Conservation (phyloP, 2,888 invertebrate species). For the Agrypnus murinus region DNA sequence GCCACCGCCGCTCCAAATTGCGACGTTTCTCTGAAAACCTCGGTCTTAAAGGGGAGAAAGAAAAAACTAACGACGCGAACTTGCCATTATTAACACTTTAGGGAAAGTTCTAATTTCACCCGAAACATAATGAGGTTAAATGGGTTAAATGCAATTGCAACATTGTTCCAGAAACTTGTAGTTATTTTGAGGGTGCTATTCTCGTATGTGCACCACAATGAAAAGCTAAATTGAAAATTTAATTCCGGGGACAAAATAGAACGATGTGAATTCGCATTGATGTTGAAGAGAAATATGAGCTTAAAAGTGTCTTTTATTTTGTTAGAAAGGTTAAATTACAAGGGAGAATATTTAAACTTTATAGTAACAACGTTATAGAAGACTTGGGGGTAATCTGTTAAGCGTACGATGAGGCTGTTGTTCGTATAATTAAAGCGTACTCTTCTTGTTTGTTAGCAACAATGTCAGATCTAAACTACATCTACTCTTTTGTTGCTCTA, state of each 20-base stretch:
- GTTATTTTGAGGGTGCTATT: too few relatives aligned
- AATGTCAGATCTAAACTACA: constrained; percentile 65
- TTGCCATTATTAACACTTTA: constrained; percentile 30
- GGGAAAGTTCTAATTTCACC: constrained; percentile 3
- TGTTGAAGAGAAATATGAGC: neutral
- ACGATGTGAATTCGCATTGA: neutral
- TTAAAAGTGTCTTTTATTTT: constrained; percentile 10
- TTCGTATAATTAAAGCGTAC: constrained; percentile 65
- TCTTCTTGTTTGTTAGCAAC: constrained; percentile 62
- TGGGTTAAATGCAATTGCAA: too few relatives aligned
- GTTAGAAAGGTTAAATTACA: neutral
- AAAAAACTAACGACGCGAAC: constrained; percentile 39
- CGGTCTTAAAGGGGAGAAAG: constrained; percentile 23
- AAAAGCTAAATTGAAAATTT: constrained; percentile 3
- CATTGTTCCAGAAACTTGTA: too few relatives aligned
- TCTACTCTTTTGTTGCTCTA: constrained; percentile 56
- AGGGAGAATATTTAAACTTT: constrained; percentile 3
- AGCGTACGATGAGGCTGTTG: constrained; percentile 61
- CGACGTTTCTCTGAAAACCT: constrained; percentile 44
- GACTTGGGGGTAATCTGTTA: constrained; percentile 13
- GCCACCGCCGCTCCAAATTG: constrained; percentile 49
- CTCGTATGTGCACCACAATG: too few relatives aligned
- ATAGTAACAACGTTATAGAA: constrained; percentile 14
- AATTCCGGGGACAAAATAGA: neutral
- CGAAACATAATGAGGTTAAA: too few relatives aligned